Evolutionary conservation across 1,140 invertebrate genomes (phyloP).

Genomic region (Diprion similis): DNA sequence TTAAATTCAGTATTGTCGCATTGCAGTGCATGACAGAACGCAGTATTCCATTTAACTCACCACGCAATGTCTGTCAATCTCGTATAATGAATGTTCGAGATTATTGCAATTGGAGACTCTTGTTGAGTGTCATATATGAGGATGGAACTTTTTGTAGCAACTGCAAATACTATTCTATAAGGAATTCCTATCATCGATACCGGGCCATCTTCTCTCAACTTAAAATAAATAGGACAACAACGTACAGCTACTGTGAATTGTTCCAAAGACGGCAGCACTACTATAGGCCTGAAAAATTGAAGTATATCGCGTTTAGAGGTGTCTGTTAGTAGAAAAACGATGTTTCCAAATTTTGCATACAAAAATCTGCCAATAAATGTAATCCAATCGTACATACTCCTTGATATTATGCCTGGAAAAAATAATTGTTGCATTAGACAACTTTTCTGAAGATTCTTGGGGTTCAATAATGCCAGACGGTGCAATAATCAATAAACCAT

Average conservation of each 20-base stretch:
- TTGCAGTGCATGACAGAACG: background rate
- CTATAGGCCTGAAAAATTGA: conserved; percentile 72
- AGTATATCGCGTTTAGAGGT: background rate
- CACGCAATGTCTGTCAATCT: conserved; percentile 91
- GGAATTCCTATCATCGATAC: conserved; percentile 69
- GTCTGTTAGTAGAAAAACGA: conserved; percentile 8
- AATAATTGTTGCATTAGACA: conserved; percentile 79
- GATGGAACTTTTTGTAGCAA: conserved; percentile 86
- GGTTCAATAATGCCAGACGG: conserved; percentile 81
- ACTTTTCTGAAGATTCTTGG: conserved; percentile 65
- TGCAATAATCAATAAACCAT: conserved; percentile 86
- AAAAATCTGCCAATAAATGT: conserved; percentile 22
- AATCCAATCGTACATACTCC: conserved; percentile 66
- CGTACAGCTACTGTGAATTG: conserved; percentile 81
- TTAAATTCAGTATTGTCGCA: background rate
- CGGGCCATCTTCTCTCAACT: conserved; percentile 67
- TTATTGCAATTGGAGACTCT: conserved; percentile 79
- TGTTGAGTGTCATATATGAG: conserved; percentile 94
- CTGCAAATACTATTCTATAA: conserved; percentile 88
- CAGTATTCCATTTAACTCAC: conserved; percentile 58
- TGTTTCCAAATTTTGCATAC: conserved; percentile 14
- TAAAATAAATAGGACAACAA: conserved; percentile 82
- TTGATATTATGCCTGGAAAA: conserved; percentile 78
- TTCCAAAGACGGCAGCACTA: conserved; percentile 79
- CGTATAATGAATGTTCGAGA: conserved; percentile 94